Base-by-base conservation (phyloP, 2,888 invertebrate genomes). In the Sinopyrophorus schimmeli region DNA sequence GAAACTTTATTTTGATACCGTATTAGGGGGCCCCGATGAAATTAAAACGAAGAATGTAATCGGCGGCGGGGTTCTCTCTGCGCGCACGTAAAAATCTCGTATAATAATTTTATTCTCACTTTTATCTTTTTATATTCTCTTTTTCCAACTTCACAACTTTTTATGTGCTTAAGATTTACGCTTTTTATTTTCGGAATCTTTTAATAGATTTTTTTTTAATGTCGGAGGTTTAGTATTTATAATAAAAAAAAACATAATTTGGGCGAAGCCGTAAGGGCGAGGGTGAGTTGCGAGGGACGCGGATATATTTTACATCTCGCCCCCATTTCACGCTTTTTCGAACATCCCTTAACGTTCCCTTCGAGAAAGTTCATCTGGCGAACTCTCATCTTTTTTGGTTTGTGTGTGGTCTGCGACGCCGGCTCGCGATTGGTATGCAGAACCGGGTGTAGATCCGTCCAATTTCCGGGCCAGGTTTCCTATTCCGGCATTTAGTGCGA, bases 401-500 rank as follows among this genome's bases (percentile, higher is more conserved):
- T n/a, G n/a, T n/a, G n/a, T n/a, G n/a, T 18, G 17, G 16, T n/a
- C 31, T 31, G 17, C 31, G 30, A 39, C 27, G 31, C 26, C 23
- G 35, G 20, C 20, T 37, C 10, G 32, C 51, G 56, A 66, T 65
- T 61, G 63, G 63, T 65, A 67, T 65, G 67, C 65, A 60, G 60
- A 61, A 58, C 58, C 58, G 52, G 56, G 55, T 47, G 60, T 59
- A 60, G 63, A 66, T 69, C 65, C 63, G 65, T 64, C 64, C 66
- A 68, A 70, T 69, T 70, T 68, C 68, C 69, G 66, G 60, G 42
- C 58, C 61, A 59, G 68, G 69, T 69, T 69, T 69, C 68, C 67
- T 58, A 62, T 66, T 67, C 67, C 70, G 67, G 68, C 61, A 66
- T 66, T 68, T 67, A 68, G 64, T 60, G 61, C 63, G 64, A 64